These are phyloP conservation scores for Pteropus alecto DNA, from an alignment of 2,113 vertebrate genomes.

Conservation along the genomic window DNA sequence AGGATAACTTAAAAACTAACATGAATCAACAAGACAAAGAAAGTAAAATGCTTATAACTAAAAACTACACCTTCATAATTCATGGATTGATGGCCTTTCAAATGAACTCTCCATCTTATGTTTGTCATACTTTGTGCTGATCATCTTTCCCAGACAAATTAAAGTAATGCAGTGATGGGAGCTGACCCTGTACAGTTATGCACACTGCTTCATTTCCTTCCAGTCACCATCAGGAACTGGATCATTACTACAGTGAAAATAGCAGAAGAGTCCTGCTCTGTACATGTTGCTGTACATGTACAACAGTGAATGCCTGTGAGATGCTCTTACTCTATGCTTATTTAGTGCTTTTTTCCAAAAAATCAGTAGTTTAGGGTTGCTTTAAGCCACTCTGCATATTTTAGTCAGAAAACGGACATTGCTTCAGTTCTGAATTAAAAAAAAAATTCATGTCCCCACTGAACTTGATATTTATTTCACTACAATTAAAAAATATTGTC, in stretches of 20 bases:
- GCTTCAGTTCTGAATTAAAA: background rate
- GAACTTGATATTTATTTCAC: background rate
- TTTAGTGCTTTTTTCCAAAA: background rate
- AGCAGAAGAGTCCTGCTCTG: background rate
- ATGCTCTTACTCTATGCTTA: background rate
- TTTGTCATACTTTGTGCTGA: background rate
- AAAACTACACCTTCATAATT: background rate
- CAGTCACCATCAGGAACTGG: background rate
- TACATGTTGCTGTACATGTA: background rate
- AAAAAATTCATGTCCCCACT: background rate
- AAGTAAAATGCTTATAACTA: background rate
- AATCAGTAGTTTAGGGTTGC: background rate
- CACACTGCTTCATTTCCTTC: background rate
- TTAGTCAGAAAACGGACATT: background rate
- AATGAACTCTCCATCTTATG: background rate
- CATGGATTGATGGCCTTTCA: background rate
- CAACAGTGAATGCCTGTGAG: background rate
- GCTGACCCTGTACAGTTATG: background rate
- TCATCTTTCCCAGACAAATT: background rate
- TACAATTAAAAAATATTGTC: background rate
- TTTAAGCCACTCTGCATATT: background rate
- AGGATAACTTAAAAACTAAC: background rate
- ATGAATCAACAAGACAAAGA: background rate
- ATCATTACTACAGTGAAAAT: background rate
- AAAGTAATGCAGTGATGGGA: background rate